Conservation (phyloP, 1,140 invertebrate species). For the Micrasema minimum region DNA sequence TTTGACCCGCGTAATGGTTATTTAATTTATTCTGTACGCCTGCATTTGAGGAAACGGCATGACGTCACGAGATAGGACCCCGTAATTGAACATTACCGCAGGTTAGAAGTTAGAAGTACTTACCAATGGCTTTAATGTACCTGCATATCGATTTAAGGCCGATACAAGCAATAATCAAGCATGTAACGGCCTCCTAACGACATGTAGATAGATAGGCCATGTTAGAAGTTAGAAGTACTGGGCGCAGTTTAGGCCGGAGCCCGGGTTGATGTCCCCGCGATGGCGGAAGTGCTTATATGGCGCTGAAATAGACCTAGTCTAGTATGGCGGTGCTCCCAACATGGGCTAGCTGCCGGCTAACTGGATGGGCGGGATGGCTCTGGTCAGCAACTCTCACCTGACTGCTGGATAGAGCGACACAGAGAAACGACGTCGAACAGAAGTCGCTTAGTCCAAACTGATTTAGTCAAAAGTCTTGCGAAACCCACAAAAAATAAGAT, state of each 20-base stretch:
- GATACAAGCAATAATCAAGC: no score
- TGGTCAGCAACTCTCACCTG: not conserved
- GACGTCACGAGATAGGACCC: not conserved
- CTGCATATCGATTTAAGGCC: no score
- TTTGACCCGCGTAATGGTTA: no score
- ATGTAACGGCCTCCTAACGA: no score
- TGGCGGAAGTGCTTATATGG: slow-evolving; percentile 45
- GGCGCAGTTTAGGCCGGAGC: slow-evolving; percentile 1
- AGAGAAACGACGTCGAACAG: not conserved
- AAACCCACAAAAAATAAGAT: no score
- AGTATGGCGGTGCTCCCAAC: slow-evolving; percentile 25
- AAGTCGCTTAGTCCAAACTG: no score
- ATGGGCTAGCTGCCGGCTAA: slow-evolving; percentile 19
- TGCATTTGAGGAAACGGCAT: not conserved
- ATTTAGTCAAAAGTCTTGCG: no score
- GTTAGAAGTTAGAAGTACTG: no score
- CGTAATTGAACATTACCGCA: not conserved
- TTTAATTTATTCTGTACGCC: no score
- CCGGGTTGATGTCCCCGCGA: slow-evolving; percentile 45
- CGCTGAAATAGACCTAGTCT: slow-evolving; percentile 35
- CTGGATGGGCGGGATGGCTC: not conserved
- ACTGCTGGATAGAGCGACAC: not conserved
- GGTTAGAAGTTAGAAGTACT: no score
- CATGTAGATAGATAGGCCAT: no score
- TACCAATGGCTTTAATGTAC: no score